These are phyloP conservation scores for Xenentodon cancila DNA, from an alignment of 2,797 vertebrate genomes.

Conservation along the genomic window DNA sequence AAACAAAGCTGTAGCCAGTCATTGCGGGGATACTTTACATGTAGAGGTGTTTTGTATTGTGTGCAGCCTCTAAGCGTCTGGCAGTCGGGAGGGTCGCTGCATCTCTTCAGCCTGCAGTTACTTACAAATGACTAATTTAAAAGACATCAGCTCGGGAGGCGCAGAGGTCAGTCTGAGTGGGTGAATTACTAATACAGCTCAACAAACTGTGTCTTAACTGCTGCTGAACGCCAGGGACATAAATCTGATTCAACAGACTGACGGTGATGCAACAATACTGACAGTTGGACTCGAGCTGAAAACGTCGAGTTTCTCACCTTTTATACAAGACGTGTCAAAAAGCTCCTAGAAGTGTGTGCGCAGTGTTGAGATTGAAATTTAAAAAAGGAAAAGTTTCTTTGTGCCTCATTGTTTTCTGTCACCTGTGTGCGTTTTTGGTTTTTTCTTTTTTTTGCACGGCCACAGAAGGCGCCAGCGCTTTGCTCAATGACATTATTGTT, in stretches of 20 bases:
- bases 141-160: slow-evolving; percentile 36
- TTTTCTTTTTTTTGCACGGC: neutral
- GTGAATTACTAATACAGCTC: slow-evolving; percentile 39
- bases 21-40: slow-evolving; percentile 6
- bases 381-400: slow-evolving; percentile 8
- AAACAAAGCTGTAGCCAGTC: slow-evolving; percentile 3
- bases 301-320: slow-evolving; percentile 4
- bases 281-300: neutral
- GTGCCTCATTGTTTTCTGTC: slow-evolving; percentile 28
- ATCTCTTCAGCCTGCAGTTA: slow-evolving; percentile 33
- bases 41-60: neutral
- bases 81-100: slow-evolving; percentile 13
- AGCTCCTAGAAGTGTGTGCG: neutral
- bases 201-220: slow-evolving; percentile 34
- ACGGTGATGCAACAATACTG: slow-evolving; percentile 6
- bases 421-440: slow-evolving; percentile 13
- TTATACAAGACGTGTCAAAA: neutral
- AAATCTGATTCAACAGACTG: slow-evolving; percentile 17
- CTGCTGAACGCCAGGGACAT: slow-evolving; percentile 10
- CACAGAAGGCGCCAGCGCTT: slow-evolving; percentile 6
- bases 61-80: neutral
- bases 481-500: slow-evolving; percentile 18
- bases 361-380: neutral
- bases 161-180: slow-evolving; percentile 43
- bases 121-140: slow-evolving; percentile 48